Conservation (phyloP, 2,113 vertebrate genomes). For the Ginglymostoma cirratum region DNA sequence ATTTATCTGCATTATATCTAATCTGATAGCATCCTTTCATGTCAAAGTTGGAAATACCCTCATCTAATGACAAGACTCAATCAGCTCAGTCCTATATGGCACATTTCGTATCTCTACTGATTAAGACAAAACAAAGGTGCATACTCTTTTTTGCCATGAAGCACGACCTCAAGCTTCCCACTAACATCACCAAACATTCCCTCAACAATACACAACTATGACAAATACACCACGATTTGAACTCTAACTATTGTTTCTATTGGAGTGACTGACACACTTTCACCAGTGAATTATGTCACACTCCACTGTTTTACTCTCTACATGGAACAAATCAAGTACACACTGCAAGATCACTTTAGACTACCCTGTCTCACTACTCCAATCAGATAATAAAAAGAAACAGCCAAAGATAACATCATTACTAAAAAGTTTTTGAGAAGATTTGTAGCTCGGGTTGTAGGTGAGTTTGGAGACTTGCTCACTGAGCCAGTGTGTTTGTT, state of each 20-base stretch:
- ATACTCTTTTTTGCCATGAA: not conserved
- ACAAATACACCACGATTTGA: not conserved
- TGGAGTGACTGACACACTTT: not conserved
- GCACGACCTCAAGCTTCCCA: not conserved
- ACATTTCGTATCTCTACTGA: not conserved
- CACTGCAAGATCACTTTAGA: not conserved
- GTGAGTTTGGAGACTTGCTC: too few species aligned
- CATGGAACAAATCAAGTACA: not conserved
- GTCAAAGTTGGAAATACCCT: not conserved
- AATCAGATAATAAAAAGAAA: not conserved
- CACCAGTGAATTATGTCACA: not conserved
- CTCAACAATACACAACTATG: not conserved
- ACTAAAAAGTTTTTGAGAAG: too few species aligned
- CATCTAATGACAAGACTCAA: not conserved
- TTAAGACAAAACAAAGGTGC: not conserved
- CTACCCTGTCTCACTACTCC: not conserved
- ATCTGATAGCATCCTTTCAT: not conserved
- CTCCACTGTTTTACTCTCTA: not conserved
- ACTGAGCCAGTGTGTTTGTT: not conserved
- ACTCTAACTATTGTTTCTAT: not conserved
- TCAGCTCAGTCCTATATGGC: not conserved
- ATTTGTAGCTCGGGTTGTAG: too few species aligned
- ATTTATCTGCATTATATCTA: not conserved
- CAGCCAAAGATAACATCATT: not conserved
- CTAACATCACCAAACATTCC: not conserved